Evolutionary conservation across 2,888 invertebrate genomes (phyloP).

Genomic region (Catocala fraxini): DNA sequence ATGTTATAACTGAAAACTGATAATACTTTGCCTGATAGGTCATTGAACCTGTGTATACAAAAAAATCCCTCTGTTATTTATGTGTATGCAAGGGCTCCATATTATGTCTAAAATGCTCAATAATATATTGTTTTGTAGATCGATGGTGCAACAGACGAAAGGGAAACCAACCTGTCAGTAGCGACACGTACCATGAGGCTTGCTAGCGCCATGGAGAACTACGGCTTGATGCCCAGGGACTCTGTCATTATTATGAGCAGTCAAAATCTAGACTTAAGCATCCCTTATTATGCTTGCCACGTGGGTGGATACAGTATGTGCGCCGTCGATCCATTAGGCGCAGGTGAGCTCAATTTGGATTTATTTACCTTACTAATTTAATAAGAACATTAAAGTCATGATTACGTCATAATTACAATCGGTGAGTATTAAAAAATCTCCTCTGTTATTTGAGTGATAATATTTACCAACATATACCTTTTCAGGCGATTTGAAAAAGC

Average conservation of each 20-base stretch:
- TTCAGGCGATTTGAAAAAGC: slow-evolving; percentile 47
- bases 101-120: too few relatives aligned
- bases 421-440: too few relatives aligned
- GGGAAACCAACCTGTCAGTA: not conserved
- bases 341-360: slow-evolving; percentile 6
- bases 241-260: slow-evolving; percentile 57
- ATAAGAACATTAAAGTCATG: too few relatives aligned
- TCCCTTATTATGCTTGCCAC: slow-evolving; percentile 64
- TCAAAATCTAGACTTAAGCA: slow-evolving; percentile 60
- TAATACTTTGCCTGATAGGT: too few relatives aligned
- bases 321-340: slow-evolving; percentile 52
- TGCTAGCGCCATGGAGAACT: slow-evolving; percentile 59
- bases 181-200: not conserved
- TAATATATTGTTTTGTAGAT: not conserved
- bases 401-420: too few relatives aligned
- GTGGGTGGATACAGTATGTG: slow-evolving; percentile 59
- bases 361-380: not conserved
- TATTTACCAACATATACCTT: slow-evolving; percentile 10
- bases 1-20: too few relatives aligned
- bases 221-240: slow-evolving; percentile 60
- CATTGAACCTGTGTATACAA: too few relatives aligned
- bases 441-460: not conserved
- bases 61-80: too few relatives aligned
- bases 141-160: not conserved
- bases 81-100: too few relatives aligned